These are phyloP conservation scores for Phengaris alcon DNA, from an alignment of 2,888 invertebrate genomes.

Conservation along the genomic window DNA sequence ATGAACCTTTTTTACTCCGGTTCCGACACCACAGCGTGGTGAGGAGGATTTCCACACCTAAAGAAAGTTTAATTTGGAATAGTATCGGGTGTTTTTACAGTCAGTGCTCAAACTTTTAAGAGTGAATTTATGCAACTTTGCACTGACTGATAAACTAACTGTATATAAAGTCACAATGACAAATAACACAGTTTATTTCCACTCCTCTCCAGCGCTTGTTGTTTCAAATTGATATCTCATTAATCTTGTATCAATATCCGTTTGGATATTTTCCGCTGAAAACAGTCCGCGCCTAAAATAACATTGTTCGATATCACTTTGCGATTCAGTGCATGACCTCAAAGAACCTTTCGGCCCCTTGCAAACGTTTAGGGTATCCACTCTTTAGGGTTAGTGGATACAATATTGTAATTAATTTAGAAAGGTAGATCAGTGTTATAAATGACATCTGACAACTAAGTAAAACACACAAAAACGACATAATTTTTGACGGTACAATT, in stretches of 20 bases:
- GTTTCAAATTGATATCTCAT: conserved; percentile 5
- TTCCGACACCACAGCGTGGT: neutral
- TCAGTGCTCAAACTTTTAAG: too few relatives aligned
- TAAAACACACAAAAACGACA: too few relatives aligned
- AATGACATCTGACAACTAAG: neutral
- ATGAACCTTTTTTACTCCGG: conserved; percentile 35
- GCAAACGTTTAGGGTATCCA: neutral
- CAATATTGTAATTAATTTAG: conserved; percentile 8
- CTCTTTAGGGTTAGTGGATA: neutral
- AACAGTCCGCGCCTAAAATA: conserved; percentile 7
- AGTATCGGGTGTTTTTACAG: too few relatives aligned
- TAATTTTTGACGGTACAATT: too few relatives aligned
- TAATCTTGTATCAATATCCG: neutral
- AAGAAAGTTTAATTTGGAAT: too few relatives aligned
- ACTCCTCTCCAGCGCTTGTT: neutral
- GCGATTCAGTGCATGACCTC: conserved; percentile 17
- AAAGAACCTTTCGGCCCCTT: conserved; percentile 3
- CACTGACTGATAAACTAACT: too few relatives aligned
- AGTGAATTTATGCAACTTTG: too few relatives aligned
- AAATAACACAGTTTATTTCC: neutral
- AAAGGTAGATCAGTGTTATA: neutral
- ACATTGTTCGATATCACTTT: conserved; percentile 20
- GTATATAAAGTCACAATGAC: neutral
- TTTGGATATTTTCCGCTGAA: neutral
- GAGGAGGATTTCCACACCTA: too few relatives aligned